Percentiles rank a stretch among this genome's conserved stretches.
phyloP scores from a whole-genome alignment of 2,113 vertebrate species.

The Channa maculata region DNA sequence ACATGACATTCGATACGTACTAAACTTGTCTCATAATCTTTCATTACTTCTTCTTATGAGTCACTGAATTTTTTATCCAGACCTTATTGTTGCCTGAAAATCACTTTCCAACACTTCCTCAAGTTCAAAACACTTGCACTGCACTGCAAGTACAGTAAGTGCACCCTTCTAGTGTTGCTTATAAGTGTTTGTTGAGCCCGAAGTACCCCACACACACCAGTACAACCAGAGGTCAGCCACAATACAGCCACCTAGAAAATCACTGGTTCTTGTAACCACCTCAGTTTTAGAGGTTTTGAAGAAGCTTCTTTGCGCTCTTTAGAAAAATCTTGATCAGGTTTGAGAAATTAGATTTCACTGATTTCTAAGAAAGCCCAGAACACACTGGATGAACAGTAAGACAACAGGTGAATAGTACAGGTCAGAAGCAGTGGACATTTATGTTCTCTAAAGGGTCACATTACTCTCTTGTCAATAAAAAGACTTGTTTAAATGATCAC shows the following conservation, averaged over 20 bases:
- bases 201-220: not conserved
- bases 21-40: constrained; percentile 64
- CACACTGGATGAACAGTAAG: too few species aligned
- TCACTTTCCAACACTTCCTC: constrained; percentile 18
- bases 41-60: constrained; percentile 36
- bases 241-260: not conserved
- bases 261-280: not conserved
- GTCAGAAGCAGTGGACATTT: not conserved
- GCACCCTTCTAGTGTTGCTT: not conserved
- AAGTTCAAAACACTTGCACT: constrained; percentile 6
- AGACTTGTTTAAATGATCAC: too few species aligned
- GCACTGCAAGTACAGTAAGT: constrained; percentile 12
- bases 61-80: constrained; percentile 33
- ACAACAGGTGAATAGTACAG: too few species aligned
- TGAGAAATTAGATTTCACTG: not conserved
- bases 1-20: constrained; percentile 64
- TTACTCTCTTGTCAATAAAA: too few species aligned
- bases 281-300: not conserved
- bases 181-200: constrained; percentile 1
- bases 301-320: not conserved
- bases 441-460: not conserved
- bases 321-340: not conserved
- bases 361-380: not conserved
- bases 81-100: constrained; percentile 14
- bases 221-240: not conserved